Base-by-base conservation (phyloP, 2,888 invertebrate genomes). In the Zonitis immaculata region DNA sequence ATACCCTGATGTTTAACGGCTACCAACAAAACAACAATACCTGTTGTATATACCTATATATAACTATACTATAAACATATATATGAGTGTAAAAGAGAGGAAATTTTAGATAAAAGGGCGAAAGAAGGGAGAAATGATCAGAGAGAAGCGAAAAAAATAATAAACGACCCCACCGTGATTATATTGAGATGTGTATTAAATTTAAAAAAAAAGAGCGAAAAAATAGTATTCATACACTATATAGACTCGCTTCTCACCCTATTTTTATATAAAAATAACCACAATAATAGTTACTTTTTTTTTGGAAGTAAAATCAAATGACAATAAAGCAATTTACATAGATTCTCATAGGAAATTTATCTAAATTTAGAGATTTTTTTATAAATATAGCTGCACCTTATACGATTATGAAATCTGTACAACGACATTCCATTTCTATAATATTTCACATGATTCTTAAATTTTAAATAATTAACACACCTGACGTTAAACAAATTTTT, bases 1-100 rank as follows among this genome's bases (percentile, higher is more conserved):
- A 65, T 66, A 64, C 65, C 66, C 14, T 6, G 9, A 30, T 30
- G 66, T 66, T 56, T 66, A 71, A 71, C 71, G 70, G 69, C 66
- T 67, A 67, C 61, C 27, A 32, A 32, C 32, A 32, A 16, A 14
- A 12, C n/a, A 30, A 35, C 65, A 62, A 62, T 65, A 65, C 63
- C 62, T 65, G 66, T 63, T 57, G 61, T 52, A 55, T 54, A n/a
- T n/a, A n/a, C n/a, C n/a, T n/a, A n/a, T n/a, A n/a, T n/a, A n/a
- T n/a, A n/a, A n/a, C n/a, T n/a, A n/a, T n/a, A n/a, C n/a, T n/a
- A n/a, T n/a, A n/a, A n/a, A n/a, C n/a, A n/a, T n/a, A n/a, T n/a
- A n/a, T n/a, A n/a, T n/a, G n/a, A n/a, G n/a, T n/a, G n/a, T n/a
- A n/a, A n/a, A 49, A 12, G n/a, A 25, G 25, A 26, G 0, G 8